Base-by-base conservation (phyloP, 1,140 invertebrate species). In the Heliconius hewitsoni region DNA sequence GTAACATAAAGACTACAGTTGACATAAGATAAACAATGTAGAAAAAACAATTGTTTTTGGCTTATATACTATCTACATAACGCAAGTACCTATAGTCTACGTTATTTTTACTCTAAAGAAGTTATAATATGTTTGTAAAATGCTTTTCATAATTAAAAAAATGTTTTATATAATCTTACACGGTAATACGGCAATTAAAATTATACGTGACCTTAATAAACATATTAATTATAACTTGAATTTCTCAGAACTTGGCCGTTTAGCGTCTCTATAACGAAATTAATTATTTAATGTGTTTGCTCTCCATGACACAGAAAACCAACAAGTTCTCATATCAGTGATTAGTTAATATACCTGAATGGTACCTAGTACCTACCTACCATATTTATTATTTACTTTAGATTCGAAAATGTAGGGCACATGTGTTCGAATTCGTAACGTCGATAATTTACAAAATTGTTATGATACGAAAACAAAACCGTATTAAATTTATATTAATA, bases 271-370 rank as follows among this genome's bases (percentile, higher is more conserved):
- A 74, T 74, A 71, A 80, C 78, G 72, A 76, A 78, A 81, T 84
- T 85, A 84, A 86, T 86, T 83, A 82, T 75, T 83, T 84, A 87
- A 86, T 87, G 79, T 85, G 77, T 87, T 89, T 85, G 89, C 81
- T 91, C 83, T 89, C 89, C 90, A 71, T 91, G 90, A 91, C 89
- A 89, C 87, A 90, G 90, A 88, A 90, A 89, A 84, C 78, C 83
- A 89, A 89, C 85, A 77, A 80, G 87, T 89, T 86, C 81, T 84
- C 66, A 84, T 86, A 86, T 83, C 82, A 82, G 79, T 74, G 73
- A 81, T 75, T 85, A 82, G 66, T 37, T 73, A 52, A 66, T 66
- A 66, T 66, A 66, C 60, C 60, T 66, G 60, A 30, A 30, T 30
- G 27, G 50, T 76, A 80, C 37, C 74, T 19, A 5, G 3, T 19